A percentile compares a stretch with the other conserved stretches of the same genome.
These are phyloP conservation scores for Verasper variegatus DNA, from an alignment of 2,113 vertebrate genomes.

Conservation along the genomic window DNA sequence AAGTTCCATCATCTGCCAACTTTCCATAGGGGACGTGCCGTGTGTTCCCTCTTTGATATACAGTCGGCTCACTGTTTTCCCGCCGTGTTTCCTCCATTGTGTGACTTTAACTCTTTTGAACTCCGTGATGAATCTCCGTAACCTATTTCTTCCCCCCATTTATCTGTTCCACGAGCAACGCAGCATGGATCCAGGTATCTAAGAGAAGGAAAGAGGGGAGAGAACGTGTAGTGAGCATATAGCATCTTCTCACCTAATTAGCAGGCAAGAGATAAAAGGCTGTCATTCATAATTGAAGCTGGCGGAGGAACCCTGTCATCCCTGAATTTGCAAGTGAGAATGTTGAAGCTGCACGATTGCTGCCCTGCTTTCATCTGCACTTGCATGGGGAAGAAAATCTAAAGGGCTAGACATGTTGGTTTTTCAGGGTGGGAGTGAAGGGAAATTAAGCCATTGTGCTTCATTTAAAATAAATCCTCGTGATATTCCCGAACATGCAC, in stretches of 20 bases:
- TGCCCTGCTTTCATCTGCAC: slow-evolving; percentile 74
- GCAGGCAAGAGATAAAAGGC: slow-evolving; percentile 79
- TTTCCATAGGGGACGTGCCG: slow-evolving; percentile 13
- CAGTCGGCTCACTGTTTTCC: slow-evolving; percentile 11
- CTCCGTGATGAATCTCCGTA: slow-evolving; percentile 43
- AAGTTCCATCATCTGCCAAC: slow-evolving; percentile 1
- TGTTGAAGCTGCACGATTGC: slow-evolving; percentile 68
- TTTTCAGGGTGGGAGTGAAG: slow-evolving; percentile 32
- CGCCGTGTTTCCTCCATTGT: slow-evolving; percentile 18
- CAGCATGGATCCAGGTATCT: slow-evolving; percentile 48
- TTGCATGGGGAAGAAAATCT: slow-evolving; percentile 52
- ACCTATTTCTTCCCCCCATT: slow-evolving; percentile 42
- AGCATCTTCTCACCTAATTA: slow-evolving; percentile 77
- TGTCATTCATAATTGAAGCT: slow-evolving; percentile 82
- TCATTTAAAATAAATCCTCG: slow-evolving; percentile 56
- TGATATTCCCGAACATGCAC: slow-evolving; percentile 19
- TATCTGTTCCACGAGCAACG: slow-evolving; percentile 33
- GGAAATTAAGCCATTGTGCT: slow-evolving; percentile 54
- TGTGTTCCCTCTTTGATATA: slow-evolving; percentile 18
- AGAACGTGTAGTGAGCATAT: slow-evolving; percentile 43
- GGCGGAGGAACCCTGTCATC: slow-evolving; percentile 76
- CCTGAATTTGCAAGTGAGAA: slow-evolving; percentile 74
- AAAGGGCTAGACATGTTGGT: slow-evolving; percentile 58
- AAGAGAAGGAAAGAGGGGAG: slow-evolving; percentile 47
- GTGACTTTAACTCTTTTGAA: slow-evolving; percentile 51